Percentiles rank a stretch among this genome's conserved stretches.
Conservation (phyloP, 2,113 vertebrate species). For the Tricholaema leucomelas region DNA sequence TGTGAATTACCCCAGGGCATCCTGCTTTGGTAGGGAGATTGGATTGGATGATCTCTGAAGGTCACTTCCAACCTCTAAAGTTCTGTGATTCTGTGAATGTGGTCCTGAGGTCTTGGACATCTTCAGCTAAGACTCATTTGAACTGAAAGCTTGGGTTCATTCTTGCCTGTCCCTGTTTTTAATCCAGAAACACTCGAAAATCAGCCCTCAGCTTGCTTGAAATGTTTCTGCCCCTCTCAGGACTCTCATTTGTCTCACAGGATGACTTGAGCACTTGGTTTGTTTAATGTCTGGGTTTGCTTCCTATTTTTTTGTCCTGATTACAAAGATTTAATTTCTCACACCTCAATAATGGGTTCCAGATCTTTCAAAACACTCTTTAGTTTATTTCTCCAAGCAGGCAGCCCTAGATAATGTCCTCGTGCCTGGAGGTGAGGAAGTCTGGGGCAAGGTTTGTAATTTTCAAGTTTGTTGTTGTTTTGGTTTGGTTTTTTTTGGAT, state of each 20-base stretch:
- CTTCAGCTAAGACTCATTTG: neutral
- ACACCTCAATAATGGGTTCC: conserved; percentile 16
- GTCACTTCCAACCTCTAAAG: too few species aligned
- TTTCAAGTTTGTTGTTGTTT: neutral
- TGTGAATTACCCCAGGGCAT: too few species aligned
- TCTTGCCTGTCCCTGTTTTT: neutral
- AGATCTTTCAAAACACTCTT: neutral
- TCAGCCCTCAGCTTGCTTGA: neutral
- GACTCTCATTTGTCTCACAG: neutral
- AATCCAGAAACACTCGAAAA: neutral
- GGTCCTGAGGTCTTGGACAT: neutral
- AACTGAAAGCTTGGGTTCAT: neutral
- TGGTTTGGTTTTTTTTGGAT: neutral
- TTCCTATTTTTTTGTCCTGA: conserved; percentile 12
- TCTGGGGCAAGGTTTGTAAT: neutral
- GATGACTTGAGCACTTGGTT: neutral
- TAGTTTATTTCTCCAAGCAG: neutral
- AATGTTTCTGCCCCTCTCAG: neutral
- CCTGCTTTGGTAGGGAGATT: too few species aligned
- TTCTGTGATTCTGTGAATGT: neutral
- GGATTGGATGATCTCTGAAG: too few species aligned
- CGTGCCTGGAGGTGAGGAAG: neutral
- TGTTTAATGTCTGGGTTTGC: neutral
- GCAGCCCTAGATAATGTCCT: neutral
- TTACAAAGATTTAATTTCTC: conserved; percentile 13